Base-by-base conservation (phyloP, 2,888 invertebrate genomes). In the Patella pellucida region DNA sequence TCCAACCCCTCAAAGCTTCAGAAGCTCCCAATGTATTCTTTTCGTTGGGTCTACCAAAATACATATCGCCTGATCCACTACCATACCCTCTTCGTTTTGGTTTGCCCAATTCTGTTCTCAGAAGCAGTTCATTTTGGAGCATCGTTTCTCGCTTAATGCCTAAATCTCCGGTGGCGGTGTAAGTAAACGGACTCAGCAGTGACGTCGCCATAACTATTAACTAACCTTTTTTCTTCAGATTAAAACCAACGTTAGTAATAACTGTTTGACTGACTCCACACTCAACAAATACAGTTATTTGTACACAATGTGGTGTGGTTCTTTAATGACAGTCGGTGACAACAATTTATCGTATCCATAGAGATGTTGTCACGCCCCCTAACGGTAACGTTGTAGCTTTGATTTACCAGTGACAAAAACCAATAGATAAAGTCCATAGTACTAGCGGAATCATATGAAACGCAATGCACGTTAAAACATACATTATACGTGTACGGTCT, bases 41-140 rank as follows among this genome's bases (percentile, higher is more conserved):
- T n/a, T 80, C 85, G 79, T 87, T 86, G n/a, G 87, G 86, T 62
- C 81, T 72, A 12, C 89, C 89, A 83, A 85, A 89, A 54, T 83
- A 83, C 72, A 82, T 84, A 50, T 77, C 80, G 27, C 84, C 83
- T 12, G 77, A 79, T 68, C 85, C 86, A 19, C 82, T 72, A 19
- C 78, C 78, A 75, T 87, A 85, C 9, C 88, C 90, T 78, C 89
- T 78, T 62, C 85, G 79, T 73, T 86, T 86, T 54, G 88, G 86
- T 74, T 80, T 82, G 12, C 89, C 89, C 52, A 89, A 79, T 78
- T 88, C 84, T 85, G 90, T 89, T 84, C 89, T 79, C 72, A 89
- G 78, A 56, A 89, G 84, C 68, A 90, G 85, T 80, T 90, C 87
- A 79, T 90, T 90, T 74, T 84, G 80, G 14, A 90, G 83, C 90